Evolutionary conservation across 2,797 vertebrate species (phyloP).

Genomic region (Tenualosa ilisha): DNA sequence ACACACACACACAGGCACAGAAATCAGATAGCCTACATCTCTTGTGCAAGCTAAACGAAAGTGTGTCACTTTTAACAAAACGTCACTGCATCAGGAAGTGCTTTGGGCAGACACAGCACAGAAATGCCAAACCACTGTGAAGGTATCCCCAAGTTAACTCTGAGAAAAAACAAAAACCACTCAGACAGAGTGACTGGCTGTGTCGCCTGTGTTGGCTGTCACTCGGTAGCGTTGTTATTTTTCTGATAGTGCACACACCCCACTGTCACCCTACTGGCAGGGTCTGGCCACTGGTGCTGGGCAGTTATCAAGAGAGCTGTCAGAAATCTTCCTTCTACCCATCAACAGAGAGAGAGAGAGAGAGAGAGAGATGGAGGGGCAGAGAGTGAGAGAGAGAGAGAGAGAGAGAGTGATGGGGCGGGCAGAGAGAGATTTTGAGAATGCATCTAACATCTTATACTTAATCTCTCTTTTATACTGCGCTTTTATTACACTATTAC

Average conservation of each 20-base stretch:
- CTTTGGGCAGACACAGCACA: neutral
- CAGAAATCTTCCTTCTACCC: too few relatives aligned
- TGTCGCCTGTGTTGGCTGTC: neutral
- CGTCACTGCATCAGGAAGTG: neutral
- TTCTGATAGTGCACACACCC: neutral
- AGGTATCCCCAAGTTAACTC: neutral
- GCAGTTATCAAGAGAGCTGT: neutral
- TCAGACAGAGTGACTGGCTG: neutral
- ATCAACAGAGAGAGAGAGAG: too few relatives aligned
- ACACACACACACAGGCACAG: neutral
- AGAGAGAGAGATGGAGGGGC: too few relatives aligned
- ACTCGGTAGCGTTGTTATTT: neutral
- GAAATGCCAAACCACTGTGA: neutral
- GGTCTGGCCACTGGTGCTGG: neutral
- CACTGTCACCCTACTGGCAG: too few relatives aligned
- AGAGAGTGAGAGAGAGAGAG: too few relatives aligned
- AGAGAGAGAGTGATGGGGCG: too few relatives aligned
- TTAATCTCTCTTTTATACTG: too few relatives aligned
- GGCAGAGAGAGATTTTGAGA: too few relatives aligned
- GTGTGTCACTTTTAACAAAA: neutral
- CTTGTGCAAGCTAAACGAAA: neutral
- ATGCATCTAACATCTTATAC: too few relatives aligned
- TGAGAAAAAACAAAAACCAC: neutral
- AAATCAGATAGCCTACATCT: neutral
- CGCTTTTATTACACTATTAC: too few relatives aligned